phyloP scores from a whole-genome alignment of 2,113 vertebrate genomes.

The Tonatia bakeri region DNA sequence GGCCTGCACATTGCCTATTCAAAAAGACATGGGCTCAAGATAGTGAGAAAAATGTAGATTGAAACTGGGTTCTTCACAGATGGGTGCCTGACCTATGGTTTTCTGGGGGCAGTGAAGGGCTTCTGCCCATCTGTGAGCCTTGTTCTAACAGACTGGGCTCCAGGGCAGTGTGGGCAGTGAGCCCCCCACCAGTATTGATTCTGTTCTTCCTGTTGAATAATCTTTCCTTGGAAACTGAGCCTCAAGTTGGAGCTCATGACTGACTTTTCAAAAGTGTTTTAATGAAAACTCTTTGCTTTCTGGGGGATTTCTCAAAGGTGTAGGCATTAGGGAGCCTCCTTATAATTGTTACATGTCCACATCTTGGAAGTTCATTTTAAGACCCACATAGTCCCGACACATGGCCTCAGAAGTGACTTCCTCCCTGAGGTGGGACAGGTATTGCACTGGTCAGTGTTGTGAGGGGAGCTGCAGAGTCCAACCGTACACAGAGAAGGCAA shows the following conservation, averaged over 20 bases:
- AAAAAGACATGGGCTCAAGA: not conserved
- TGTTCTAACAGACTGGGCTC: not conserved
- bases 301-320: conserved; percentile 38
- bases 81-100: not conserved
- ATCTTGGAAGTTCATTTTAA: not conserved
- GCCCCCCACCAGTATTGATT: not conserved
- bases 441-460: not conserved
- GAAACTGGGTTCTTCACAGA: not conserved
- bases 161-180: no score
- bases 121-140: not conserved
- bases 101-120: not conserved
- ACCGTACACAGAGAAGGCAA: not conserved
- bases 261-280: conserved; percentile 49
- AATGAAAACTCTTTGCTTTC: conserved; percentile 49
- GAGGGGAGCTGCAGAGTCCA: not conserved
- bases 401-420: conserved; percentile 37
- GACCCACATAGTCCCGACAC: not conserved
- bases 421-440: not conserved
- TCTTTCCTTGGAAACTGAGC: not conserved
- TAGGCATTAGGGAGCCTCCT: conserved; percentile 29
- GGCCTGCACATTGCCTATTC: not conserved
- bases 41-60: not conserved
- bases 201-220: not conserved
- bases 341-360: not conserved
- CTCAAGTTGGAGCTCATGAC: not conserved